Base-by-base conservation (phyloP, 2,113 vertebrate genomes). In the Dipodomys merriami region DNA sequence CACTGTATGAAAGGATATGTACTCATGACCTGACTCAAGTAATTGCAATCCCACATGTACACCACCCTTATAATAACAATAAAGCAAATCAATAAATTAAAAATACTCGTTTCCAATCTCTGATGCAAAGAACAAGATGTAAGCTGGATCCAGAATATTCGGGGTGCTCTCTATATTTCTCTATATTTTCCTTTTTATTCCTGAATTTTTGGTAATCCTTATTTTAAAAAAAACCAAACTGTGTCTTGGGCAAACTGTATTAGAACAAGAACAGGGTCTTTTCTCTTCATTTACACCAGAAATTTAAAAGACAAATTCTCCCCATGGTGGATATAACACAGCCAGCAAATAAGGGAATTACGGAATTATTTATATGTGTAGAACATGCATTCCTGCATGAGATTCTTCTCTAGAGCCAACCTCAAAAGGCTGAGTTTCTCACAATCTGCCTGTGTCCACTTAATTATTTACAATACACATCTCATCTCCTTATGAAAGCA, bases 401-500 rank as follows among this genome's bases (percentile, higher is more conserved):
- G 44, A 39, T 60, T 83, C 20, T 69, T 30, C 16, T 69, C 33
- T 27, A 12, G 19, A 30, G 27, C 3, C 23, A 33, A 68, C 10
- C 69, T 85, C 74, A 60, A 49, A 8, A 67, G 20, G 12, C 18
- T 78, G n/a, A 60, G 10, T 73, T 85, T 92, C 79, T 84, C 87
- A 44, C 69, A 84, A 46, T 82, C 23, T 85, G 27, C 27, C 27
- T 57, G 9, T 65, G 35, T 82, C 93, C 53, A 60, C 60, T 84
- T 86, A 25, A 80, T 79, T 77, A 85, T 78, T 62, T 86, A 71
- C 1, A 64, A 19, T 72, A 6, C 35, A 81, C 74, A 74, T 91
- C 49, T 91, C n/a, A 86, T 27, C 30, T 57, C 7, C 29, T 95
- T 77, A 23, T 65, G 20, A 60, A 93, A 94, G 19, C 89, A 91